A percentile compares a stretch with the other conserved stretches of the same genome.
phyloP scores from a whole-genome alignment of 2,113 vertebrate species.

The Corydoras sp. region DNA sequence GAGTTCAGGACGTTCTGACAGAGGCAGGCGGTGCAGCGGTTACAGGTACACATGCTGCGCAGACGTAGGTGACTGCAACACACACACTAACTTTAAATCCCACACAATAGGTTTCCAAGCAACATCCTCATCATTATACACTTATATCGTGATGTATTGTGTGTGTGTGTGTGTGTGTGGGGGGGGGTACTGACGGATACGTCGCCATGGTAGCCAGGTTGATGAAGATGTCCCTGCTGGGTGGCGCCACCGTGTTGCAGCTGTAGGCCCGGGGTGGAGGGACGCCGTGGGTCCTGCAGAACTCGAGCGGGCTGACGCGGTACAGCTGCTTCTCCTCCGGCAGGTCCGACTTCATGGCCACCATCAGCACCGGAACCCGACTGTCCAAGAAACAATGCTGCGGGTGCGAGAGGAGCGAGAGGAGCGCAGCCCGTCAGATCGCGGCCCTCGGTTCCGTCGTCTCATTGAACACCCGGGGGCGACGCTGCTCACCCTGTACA shows the following conservation, averaged over 20 bases:
- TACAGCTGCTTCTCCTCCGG: conserved; percentile 86
- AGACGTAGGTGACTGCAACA: conserved; percentile 92
- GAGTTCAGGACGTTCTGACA: conserved; percentile 99
- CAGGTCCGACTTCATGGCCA: conserved; percentile 90
- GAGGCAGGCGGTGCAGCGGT: conserved; percentile 98
- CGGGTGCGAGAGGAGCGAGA: conserved; percentile 35
- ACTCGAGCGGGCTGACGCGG: conserved; percentile 81
- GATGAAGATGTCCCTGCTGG: conserved; percentile 88
- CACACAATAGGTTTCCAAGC: not conserved
- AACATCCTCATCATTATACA: too few relatives aligned
- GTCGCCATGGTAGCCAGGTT: conserved; percentile 94
- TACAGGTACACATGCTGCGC: conserved; percentile 98
- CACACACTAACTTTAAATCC: conserved; percentile 53
- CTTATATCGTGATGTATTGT: not conserved
- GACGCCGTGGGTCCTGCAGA: conserved; percentile 95
- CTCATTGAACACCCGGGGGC: not conserved
- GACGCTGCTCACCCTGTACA: conserved; percentile 79
- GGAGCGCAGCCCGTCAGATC: not conserved
- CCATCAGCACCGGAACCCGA: conserved; percentile 86
- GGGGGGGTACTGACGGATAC: conserved; percentile 84
- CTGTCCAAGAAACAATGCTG: conserved; percentile 96
- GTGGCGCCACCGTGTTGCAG: conserved; percentile 76
- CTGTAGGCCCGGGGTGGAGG: conserved; percentile 93
- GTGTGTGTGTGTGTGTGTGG: not conserved
- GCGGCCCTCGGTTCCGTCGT: too few relatives aligned